A percentile compares a stretch with the other conserved stretches of the same genome.
phyloP scores from a whole-genome alignment of 2,888 invertebrate species.

The Tinea semifulvella region DNA sequence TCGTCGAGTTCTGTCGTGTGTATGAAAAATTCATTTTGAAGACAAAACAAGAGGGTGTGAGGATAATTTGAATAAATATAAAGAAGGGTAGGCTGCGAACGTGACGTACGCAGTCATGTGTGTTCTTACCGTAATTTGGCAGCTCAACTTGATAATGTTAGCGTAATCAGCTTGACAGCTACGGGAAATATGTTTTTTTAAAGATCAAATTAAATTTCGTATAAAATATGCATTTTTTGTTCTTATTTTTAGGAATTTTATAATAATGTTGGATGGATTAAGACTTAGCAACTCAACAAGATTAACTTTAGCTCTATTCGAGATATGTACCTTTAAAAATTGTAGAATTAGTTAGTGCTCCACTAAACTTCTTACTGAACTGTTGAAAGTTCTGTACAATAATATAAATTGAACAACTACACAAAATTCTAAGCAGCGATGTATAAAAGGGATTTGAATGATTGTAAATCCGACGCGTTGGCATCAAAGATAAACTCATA shows the following conservation, averaged over 20 bases:
- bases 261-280: too few relatives aligned
- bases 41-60: conserved; percentile 55
- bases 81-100: conserved; percentile 23
- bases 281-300: too few relatives aligned
- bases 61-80: conserved; percentile 65
- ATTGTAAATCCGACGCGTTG: neutral
- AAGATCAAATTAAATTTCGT: too few relatives aligned
- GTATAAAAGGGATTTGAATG: neutral
- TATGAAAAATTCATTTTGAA: conserved; percentile 63
- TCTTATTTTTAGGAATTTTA: too few relatives aligned
- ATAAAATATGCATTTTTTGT: too few relatives aligned
- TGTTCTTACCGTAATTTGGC: conserved; percentile 59
- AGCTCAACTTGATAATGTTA: conserved; percentile 32
- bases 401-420: neutral
- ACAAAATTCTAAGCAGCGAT: neutral
- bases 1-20: conserved; percentile 49
- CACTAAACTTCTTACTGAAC: too few relatives aligned
- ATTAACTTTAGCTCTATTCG: too few relatives aligned
- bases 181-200: conserved; percentile 17
- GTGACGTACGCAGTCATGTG: conserved; percentile 44
- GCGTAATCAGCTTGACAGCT: conserved; percentile 43
- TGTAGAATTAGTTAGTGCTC: too few relatives aligned
- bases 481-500: neutral
- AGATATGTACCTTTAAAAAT: too few relatives aligned
- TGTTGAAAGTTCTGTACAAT: too few relatives aligned